A percentile compares a stretch with the other conserved stretches of the same genome.
phyloP scores from a whole-genome alignment of 2,113 vertebrate species.

The Chaenogobius annularis region DNA sequence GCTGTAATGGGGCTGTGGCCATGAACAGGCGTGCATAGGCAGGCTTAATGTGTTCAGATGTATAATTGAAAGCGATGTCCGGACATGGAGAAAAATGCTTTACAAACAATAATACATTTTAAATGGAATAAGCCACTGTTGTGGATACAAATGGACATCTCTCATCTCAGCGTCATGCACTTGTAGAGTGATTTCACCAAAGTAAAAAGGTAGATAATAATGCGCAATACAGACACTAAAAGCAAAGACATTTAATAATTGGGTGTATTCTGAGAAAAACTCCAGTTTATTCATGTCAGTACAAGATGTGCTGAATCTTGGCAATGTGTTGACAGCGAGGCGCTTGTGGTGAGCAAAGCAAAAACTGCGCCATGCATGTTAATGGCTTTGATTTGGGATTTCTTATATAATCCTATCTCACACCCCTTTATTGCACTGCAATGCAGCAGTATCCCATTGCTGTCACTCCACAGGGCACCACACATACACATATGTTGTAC shows the following conservation, averaged over 20 bases:
- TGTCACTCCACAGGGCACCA: constrained; percentile 22
- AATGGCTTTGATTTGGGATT: constrained; percentile 58
- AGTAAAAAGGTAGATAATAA: not conserved
- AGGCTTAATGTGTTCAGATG: constrained; percentile 5
- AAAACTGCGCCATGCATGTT: constrained; percentile 29
- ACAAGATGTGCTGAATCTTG: not conserved
- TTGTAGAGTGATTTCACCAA: not conserved
- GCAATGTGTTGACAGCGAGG: constrained; percentile 5
- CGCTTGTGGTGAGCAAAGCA: constrained; percentile 3
- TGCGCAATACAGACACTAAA: not conserved
- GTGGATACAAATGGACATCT: too few relatives aligned
- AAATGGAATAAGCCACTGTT: not conserved
- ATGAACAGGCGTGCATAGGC: not conserved
- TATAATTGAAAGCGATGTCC: not conserved
- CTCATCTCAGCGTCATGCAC: not conserved
- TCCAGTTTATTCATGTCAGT: not conserved
- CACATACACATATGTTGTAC: not conserved
- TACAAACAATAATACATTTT: not conserved
- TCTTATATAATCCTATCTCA: constrained; percentile 68
- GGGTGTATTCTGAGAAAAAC: not conserved
- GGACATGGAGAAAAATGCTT: not conserved
- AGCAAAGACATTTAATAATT: not conserved
- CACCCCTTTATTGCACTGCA: constrained; percentile 62
- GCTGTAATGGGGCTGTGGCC: not conserved
- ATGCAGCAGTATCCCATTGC: constrained; percentile 67